Percentiles rank a stretch among this genome's conserved stretches.
These are phyloP conservation scores for Sporophila hypoxantha DNA, from an alignment of 2,113 vertebrate genomes.

Conservation along the genomic window DNA sequence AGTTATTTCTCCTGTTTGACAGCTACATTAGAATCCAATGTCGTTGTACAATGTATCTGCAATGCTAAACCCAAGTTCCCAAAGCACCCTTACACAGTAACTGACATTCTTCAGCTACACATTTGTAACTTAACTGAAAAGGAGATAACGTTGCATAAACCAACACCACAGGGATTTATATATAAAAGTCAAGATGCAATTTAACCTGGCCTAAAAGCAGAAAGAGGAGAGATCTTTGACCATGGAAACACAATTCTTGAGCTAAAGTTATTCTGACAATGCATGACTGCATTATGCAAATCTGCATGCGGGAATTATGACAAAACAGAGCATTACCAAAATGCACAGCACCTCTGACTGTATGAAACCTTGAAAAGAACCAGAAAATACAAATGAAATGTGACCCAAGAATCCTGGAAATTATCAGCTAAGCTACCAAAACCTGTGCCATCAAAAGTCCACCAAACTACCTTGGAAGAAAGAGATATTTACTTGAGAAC, in stretches of 20 bases:
- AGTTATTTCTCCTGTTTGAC: background rate
- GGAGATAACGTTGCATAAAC: background rate
- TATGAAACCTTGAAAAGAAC: background rate
- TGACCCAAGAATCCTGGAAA: background rate
- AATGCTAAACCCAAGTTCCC: background rate
- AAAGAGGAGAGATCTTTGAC: background rate
- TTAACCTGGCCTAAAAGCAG: background rate
- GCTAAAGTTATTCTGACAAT: background rate
- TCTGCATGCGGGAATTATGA: background rate
- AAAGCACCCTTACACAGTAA: background rate
- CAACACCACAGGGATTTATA: background rate
- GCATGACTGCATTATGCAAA: background rate
- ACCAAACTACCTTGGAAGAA: background rate
- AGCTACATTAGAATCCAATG: background rate
- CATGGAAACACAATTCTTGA: background rate
- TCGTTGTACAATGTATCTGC: background rate
- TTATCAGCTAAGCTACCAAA: background rate
- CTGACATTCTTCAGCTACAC: background rate
- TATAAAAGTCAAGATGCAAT: background rate
- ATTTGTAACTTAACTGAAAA: background rate
- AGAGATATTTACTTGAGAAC: background rate
- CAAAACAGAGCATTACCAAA: background rate
- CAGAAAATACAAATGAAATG: background rate
- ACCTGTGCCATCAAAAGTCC: background rate
- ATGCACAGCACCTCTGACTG: background rate